These are phyloP conservation scores for Drosophila gaucha DNA, from an alignment of 2,888 invertebrate genomes.

Conservation along the genomic window DNA sequence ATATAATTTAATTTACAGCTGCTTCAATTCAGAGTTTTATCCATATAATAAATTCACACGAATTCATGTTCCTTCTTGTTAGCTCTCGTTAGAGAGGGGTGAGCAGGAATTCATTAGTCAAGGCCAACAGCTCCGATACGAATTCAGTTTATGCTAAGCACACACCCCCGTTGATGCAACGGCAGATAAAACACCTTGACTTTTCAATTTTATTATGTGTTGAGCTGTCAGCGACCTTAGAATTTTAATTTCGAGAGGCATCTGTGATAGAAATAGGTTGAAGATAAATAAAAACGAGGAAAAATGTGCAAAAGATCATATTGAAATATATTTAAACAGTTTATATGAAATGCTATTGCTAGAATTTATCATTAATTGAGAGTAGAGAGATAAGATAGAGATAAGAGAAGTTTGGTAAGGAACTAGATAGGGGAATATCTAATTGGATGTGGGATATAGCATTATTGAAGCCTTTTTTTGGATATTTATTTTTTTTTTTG, in stretches of 20 bases:
- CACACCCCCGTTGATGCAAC: not conserved
- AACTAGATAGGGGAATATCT: no score
- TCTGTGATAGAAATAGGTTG: not conserved
- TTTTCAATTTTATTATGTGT: conserved; percentile 6
- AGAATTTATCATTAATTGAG: no score
- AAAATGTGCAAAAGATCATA: not conserved
- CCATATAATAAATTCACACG: conserved; percentile 29
- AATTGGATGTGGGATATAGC: no score
- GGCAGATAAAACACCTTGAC: not conserved
- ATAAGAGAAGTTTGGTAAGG: no score
- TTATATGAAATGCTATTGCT: no score
- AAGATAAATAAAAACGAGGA: not conserved
- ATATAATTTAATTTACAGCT: conserved; percentile 1
- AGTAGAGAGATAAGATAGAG: no score
- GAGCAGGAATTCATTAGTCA: conserved; percentile 16
- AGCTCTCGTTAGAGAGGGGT: not conserved
- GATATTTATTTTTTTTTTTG: no score
- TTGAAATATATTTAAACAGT: not conserved
- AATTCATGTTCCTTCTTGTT: conserved; percentile 7
- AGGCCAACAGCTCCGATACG: conserved; percentile 10
- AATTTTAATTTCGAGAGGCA: conserved; percentile 3
- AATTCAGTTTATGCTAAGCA: conserved; percentile 13
- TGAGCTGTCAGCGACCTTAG: not conserved
- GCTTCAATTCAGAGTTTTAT: conserved; percentile 1
- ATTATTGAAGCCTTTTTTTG: no score